Evolutionary conservation across 2,113 vertebrate species (phyloP).

Genomic region (Forbesichthys agassizii): DNA sequence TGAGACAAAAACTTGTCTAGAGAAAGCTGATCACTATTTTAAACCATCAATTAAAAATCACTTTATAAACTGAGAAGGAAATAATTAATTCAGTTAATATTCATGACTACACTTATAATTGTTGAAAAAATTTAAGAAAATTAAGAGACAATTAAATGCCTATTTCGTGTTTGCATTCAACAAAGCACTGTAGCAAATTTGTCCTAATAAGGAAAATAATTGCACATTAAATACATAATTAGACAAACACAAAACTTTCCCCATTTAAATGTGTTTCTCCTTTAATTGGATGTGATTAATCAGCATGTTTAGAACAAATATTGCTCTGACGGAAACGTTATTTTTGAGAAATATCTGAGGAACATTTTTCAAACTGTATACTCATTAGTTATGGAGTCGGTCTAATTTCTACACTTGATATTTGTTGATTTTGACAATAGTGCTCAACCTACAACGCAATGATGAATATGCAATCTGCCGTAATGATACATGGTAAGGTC

Average conservation of each 20-base stretch:
- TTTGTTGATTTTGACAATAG: conserved; percentile 53
- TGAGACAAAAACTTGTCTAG: neutral
- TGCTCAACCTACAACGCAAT: conserved; percentile 54
- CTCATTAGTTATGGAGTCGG: neutral
- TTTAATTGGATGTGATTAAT: conserved; percentile 56
- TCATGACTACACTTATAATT: too few relatives aligned
- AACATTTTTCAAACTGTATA: conserved; percentile 1
- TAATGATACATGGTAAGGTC: conserved; percentile 61
- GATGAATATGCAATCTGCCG: conserved; percentile 64
- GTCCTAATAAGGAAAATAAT: conserved; percentile 14
- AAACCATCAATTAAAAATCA: neutral
- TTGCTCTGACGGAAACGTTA: conserved; percentile 45
- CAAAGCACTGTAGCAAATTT: neutral
- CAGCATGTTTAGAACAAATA: conserved; percentile 40
- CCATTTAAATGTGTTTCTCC: conserved; percentile 6
- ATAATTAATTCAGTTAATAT: too few relatives aligned
- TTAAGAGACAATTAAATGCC: too few relatives aligned
- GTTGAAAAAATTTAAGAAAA: too few relatives aligned
- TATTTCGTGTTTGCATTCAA: neutral
- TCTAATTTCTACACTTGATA: conserved; percentile 38
- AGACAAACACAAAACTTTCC: conserved; percentile 25
- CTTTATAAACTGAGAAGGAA: too few relatives aligned
- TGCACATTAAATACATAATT: conserved; percentile 6
- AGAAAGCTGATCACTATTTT: too few relatives aligned
- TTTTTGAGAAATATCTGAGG: conserved; percentile 32